Base-by-base conservation (phyloP, 2,113 vertebrate species). In the Trichechus manatus region DNA sequence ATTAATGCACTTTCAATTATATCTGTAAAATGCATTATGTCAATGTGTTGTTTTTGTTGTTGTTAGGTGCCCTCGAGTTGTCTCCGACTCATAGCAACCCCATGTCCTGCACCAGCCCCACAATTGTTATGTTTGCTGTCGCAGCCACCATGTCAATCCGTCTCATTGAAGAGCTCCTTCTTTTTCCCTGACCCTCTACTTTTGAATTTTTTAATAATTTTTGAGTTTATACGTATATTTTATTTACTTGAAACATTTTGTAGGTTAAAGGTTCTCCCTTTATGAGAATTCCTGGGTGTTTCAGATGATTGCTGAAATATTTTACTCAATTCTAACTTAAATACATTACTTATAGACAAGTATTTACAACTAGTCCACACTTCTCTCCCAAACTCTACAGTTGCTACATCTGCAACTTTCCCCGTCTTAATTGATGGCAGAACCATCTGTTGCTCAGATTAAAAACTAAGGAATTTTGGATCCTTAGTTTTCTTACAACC, bases 171-270 rank as follows among this genome's bases (percentile, higher is more conserved):
- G n/a, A n/a, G 22, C n/a, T 39, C 70, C 14, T 15, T n/a, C n/a
- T 39, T 74, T 39, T 39, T 70, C 68, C 15, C 22, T 36, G 31
- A 36, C n/a, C 8, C 70, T 20, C 8, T 74, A 74, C 70, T 39
- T 74, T 39, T 36, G 68, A 72, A 33, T 17, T 15, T 74, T 36
- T 53, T 53, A 68, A 74, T 8, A 36, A 53, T 53, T 74, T 74
- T 74, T 74, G 6, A 68, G n/a, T n/a, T n/a, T 70, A 33, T n/a
- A 87, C 42, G 3, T 39, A 64, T 68, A 42, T 47, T 89, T 94
- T 53, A 47, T 72, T 68, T 80, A 78, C 59, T 88, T 89, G n/a
- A 91, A 87, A 81, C 3, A 9, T 9, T 94, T 68, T 96, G 15
- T 42, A 78, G 4, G 42, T 59, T 91, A 82, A 44, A 77, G 17